Conservation (phyloP, 2,888 invertebrate genomes). For the Trissoscelio sp. region DNA sequence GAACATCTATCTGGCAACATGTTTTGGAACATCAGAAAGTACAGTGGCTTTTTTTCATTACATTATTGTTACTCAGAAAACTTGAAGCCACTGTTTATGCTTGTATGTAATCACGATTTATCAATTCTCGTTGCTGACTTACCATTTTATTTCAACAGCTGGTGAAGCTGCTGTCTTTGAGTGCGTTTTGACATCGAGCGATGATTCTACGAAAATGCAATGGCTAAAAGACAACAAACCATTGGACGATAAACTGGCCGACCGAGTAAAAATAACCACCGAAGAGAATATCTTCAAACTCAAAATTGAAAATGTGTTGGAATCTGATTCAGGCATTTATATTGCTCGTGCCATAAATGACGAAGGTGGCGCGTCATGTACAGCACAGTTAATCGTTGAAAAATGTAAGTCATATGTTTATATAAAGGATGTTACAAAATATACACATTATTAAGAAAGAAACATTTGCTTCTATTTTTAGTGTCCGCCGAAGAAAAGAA, state of each 20-base stretch:
- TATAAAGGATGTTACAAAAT: neutral
- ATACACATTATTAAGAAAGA: neutral
- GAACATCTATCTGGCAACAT: neutral
- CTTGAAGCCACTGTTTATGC: constrained; percentile 41
- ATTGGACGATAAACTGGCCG: constrained; percentile 89
- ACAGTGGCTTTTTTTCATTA: constrained; percentile 53
- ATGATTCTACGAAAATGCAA: constrained; percentile 86
- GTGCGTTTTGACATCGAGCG: constrained; percentile 88
- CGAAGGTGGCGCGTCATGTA: constrained; percentile 92
- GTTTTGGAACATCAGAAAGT: constrained; percentile 6
- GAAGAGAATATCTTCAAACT: constrained; percentile 88
- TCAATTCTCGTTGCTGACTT: neutral
- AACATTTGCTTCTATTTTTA: constrained; percentile 77
- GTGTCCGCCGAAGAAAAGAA: constrained; percentile 90
- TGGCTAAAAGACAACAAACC: constrained; percentile 96
- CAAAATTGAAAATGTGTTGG: constrained; percentile 89
- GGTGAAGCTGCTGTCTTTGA: constrained; percentile 93
- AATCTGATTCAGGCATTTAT: constrained; percentile 94
- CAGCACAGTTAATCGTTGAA: constrained; percentile 94
- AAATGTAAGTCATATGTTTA: constrained; percentile 87
- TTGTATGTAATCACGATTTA: constrained; percentile 29
- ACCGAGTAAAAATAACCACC: constrained; percentile 88
- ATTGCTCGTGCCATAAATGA: constrained; percentile 93
- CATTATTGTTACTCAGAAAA: constrained; percentile 24
- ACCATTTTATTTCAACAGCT: constrained; percentile 84